These are phyloP conservation scores for Synanthedon formicaeformis DNA, from an alignment of 2,888 invertebrate genomes.

Conservation along the genomic window DNA sequence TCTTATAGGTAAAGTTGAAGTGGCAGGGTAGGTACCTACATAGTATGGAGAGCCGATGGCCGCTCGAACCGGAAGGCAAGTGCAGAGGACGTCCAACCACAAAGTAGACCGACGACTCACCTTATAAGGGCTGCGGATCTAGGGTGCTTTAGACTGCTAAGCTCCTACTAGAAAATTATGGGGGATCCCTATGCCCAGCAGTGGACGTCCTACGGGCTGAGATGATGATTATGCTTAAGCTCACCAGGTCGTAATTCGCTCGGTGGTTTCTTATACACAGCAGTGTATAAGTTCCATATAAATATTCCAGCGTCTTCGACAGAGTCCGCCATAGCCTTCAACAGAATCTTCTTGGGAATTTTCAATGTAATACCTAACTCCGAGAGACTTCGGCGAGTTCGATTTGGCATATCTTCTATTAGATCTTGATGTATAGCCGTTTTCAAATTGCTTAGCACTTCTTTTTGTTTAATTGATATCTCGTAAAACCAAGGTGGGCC, in stretches of 20 bases:
- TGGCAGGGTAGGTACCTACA: too few species aligned
- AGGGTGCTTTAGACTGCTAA: too few species aligned
- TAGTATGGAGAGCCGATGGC: too few species aligned
- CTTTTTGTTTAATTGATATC: slow-evolving; percentile 37
- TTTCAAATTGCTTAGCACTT: slow-evolving; percentile 31
- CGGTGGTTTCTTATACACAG: slow-evolving; percentile 40
- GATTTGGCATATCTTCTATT: slow-evolving; percentile 41
- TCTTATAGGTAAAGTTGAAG: too few species aligned
- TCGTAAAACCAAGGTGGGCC: slow-evolving; percentile 54
- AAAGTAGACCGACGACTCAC: too few species aligned
- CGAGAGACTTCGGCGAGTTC: slow-evolving; percentile 31
- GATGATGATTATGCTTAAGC: background rate
- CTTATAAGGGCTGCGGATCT: too few species aligned
- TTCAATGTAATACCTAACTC: slow-evolving; percentile 44
- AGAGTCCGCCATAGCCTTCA: slow-evolving; percentile 38
- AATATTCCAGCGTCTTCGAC: slow-evolving; percentile 51
- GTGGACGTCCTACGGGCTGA: too few species aligned
- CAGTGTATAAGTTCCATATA: slow-evolving; percentile 50
- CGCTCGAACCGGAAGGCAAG: too few species aligned
- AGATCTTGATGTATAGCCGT: slow-evolving; percentile 48
- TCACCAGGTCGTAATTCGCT: slow-evolving; percentile 27
- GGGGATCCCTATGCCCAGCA: too few species aligned
- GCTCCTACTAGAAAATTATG: too few species aligned
- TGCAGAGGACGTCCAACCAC: too few species aligned
- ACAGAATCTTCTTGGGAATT: slow-evolving; percentile 27